These are phyloP conservation scores for Procambarus clarkii DNA, from an alignment of 1,140 invertebrate genomes.

Conservation along the genomic window DNA sequence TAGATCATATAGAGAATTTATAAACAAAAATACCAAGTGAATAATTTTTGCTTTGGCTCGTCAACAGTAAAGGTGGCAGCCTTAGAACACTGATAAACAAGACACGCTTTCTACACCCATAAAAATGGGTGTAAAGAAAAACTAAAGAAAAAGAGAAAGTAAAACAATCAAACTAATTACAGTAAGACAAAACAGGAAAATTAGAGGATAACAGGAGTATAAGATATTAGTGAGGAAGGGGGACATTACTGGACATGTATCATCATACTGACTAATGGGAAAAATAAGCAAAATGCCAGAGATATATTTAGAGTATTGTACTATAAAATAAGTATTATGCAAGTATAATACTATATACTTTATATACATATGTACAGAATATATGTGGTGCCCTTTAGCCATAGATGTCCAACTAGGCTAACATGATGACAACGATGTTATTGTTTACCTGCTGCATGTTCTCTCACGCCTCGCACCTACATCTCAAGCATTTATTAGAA, in stretches of 20 bases:
- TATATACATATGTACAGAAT: background rate
- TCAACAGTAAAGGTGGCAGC: constrained; percentile 58
- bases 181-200: background rate
- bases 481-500: too few relatives aligned
- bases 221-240: background rate
- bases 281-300: constrained; percentile 15
- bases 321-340: background rate
- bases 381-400: too few relatives aligned
- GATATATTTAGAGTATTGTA: background rate
- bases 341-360: too few relatives aligned
- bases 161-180: background rate
- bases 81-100: constrained; percentile 51
- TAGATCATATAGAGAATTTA: background rate
- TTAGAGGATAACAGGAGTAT: background rate
- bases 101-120: constrained; percentile 53
- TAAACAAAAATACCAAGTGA: background rate
- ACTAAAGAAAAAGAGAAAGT: constrained; percentile 33
- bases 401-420: too few relatives aligned
- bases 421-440: too few relatives aligned
- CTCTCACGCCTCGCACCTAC: too few relatives aligned
- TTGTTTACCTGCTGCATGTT: too few relatives aligned
- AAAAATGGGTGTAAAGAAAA: constrained; percentile 31
- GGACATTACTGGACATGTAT: background rate
- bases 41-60: constrained; percentile 22
- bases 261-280: constrained; percentile 11